A percentile compares a stretch with the other conserved stretches of the same genome.
phyloP scores from a whole-genome alignment of 2,888 invertebrate genomes.

The Arctia plantaginis region DNA sequence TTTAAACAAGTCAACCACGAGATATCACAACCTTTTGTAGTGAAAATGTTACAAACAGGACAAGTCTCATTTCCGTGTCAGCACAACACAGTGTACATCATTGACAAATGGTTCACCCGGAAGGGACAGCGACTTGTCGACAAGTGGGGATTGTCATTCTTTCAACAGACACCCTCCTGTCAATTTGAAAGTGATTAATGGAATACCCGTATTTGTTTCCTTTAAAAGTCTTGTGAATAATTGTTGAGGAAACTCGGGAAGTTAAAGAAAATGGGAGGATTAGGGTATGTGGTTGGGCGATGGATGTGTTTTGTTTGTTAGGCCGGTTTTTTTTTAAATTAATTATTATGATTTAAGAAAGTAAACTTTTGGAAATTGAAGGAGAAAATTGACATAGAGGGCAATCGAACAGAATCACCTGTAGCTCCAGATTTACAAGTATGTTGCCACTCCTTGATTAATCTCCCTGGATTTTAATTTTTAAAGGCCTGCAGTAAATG shows the following conservation, averaged over 20 bases:
- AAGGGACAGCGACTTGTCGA: slow-evolving; percentile 56
- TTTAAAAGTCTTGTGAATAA: slow-evolving; percentile 49
- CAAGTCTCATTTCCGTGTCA: slow-evolving; percentile 57
- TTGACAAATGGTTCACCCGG: slow-evolving; percentile 72
- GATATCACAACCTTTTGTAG: slow-evolving; percentile 37
- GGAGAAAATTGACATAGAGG: too few species aligned
- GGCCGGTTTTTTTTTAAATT: not conserved
- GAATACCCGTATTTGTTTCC: slow-evolving; percentile 61
- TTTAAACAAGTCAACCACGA: slow-evolving; percentile 7
- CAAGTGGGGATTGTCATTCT: slow-evolving; percentile 60
- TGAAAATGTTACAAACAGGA: slow-evolving; percentile 54
- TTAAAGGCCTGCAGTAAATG: too few species aligned
- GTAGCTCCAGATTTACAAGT: too few species aligned
- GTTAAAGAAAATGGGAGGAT: slow-evolving; percentile 21
- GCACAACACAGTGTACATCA: slow-evolving; percentile 46
- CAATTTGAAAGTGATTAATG: slow-evolving; percentile 72
- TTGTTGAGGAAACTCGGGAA: slow-evolving; percentile 24
- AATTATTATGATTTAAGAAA: not conserved
- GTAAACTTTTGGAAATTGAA: too few species aligned
- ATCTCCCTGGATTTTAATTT: too few species aligned
- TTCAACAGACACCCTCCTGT: slow-evolving; percentile 53
- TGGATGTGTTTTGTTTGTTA: slow-evolving; percentile 27
- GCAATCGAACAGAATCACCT: too few species aligned
- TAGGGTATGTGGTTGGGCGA: slow-evolving; percentile 8
- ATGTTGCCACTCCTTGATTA: too few species aligned